These are phyloP conservation scores for Oriolus oriolus DNA, from an alignment of 2,113 vertebrate genomes.

Conservation along the genomic window DNA sequence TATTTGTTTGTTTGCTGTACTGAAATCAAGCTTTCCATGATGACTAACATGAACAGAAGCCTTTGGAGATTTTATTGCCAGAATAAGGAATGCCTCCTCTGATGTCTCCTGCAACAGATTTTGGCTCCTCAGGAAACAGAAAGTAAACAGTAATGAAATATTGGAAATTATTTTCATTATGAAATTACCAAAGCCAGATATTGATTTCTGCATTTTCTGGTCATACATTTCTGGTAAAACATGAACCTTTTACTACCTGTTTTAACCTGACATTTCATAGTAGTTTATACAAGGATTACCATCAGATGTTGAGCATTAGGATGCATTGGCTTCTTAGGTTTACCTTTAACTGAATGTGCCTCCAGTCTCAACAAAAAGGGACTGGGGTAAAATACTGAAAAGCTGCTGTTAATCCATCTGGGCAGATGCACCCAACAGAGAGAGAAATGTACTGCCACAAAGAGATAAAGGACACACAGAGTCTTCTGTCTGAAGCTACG, in stretches of 20 bases:
- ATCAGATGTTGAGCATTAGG: background rate
- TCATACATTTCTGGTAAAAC: background rate
- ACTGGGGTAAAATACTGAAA: background rate
- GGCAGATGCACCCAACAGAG: background rate
- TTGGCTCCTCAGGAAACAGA: background rate
- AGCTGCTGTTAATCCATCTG: background rate
- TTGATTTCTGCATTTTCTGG: background rate
- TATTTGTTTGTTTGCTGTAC: background rate
- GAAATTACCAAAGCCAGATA: background rate
- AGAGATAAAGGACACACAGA: background rate
- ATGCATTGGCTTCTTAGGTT: background rate
- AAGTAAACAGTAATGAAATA: background rate
- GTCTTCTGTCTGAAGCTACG: background rate
- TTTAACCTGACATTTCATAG: background rate
- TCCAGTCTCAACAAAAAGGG: background rate
- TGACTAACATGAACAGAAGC: background rate
- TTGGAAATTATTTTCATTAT: background rate
- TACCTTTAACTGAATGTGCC: background rate
- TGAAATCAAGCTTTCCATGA: background rate
- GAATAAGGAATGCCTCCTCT: background rate
- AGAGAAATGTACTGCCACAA: background rate
- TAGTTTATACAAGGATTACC: background rate
- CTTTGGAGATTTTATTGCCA: background rate
- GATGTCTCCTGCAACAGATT: background rate
- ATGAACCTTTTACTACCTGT: background rate